Evolutionary conservation across 2,113 vertebrate species (phyloP).

Genomic region (Cephalopterus ornatus): DNA sequence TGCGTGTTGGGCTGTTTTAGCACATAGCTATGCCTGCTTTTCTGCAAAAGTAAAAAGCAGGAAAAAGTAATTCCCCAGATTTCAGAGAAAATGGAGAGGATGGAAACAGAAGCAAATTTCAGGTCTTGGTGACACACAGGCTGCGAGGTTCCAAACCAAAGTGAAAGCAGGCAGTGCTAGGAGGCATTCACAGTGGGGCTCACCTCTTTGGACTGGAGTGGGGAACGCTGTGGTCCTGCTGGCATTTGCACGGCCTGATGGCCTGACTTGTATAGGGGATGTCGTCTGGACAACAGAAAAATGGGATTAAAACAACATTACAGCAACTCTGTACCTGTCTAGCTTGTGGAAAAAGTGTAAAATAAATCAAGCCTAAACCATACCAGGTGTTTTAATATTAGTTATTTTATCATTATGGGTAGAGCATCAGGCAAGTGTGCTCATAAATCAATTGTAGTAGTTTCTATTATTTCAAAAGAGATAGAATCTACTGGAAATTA

Average conservation of each 20-base stretch:
- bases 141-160: background rate
- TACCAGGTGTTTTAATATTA: background rate
- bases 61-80: background rate
- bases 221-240: background rate
- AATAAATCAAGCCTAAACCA: background rate
- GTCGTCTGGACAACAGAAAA: background rate
- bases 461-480: constrained; percentile 4
- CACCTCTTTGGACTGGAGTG: no score
- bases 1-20: background rate
- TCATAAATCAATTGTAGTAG: background rate
- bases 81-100: background rate
- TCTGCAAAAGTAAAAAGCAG: background rate
- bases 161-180: background rate
- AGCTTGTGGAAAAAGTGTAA: background rate
- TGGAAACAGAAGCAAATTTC: background rate
- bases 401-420: background rate
- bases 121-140: background rate
- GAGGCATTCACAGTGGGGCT: background rate
- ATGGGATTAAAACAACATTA: background rate
- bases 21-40: background rate
- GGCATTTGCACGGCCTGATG: background rate
- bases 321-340: background rate
- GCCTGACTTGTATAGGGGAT: background rate
- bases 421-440: background rate
- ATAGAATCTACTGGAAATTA: background rate